Base-by-base conservation (phyloP, 1,140 invertebrate species). In the Platyscapa corneri region DNA sequence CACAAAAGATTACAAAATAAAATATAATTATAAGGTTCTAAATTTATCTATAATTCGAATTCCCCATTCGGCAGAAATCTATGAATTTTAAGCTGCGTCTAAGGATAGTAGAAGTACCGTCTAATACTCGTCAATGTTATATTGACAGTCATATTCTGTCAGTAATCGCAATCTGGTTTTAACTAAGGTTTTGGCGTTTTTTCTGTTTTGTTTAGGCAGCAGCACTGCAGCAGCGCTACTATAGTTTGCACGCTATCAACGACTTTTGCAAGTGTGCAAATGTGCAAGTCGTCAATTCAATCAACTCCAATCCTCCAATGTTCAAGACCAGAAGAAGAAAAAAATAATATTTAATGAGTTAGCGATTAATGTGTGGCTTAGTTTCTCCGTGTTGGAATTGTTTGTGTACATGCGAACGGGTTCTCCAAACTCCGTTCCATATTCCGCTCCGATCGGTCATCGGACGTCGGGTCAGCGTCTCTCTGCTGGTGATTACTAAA, bases 161-260 rank as follows among this genome's bases (percentile, higher is more conserved):
- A n/a, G 30, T 16, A 32, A 49, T 53, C 49, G 27, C n/a, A 46
- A 5, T 7, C n/a, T 53, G 74, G 23, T 42, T n/a, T 18, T 46
- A 46, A 23, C 42, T 20, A 2, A 65, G 64, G 42, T 72, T 82
- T 53, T 72, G 79, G 79, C 79, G 65, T 82, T 82, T 82, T 82
- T 82, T 82, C 64, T 82, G 79, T 82, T 82, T 82, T 82, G 79
- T 82, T 82, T 81, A 75, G 84, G 70, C 79, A 82, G 70, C 84
- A 76, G 76, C 76, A 80, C 72, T 46, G 67, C 64, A 75, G 83
- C 83, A 85, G 83, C 76, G 76, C 53, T 64, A 39, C 53, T 49
- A 60, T 32, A 77, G 46, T 53, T 53, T 53, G 46, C 30, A 77
- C 49, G 75, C 75, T 77, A 77, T 77, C 75, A 77, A 53, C 75